A percentile compares a stretch with the other conserved stretches of the same genome.
These are phyloP conservation scores for Falco punctatus DNA, from an alignment of 2,113 vertebrate genomes.

Conservation along the genomic window DNA sequence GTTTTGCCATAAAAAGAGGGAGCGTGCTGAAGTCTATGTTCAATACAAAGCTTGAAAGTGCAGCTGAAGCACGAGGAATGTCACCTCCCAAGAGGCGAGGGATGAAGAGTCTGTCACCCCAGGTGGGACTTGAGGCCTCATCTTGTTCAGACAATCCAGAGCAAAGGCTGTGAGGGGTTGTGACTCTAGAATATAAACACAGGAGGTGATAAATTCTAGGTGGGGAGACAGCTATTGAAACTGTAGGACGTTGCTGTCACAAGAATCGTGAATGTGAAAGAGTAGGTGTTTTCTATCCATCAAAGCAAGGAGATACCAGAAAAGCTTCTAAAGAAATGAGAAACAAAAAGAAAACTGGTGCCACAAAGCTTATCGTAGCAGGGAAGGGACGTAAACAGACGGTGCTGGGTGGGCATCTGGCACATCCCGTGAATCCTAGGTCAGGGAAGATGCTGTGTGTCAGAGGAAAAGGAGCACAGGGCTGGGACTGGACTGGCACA, in stretches of 20 bases:
- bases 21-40: neutral
- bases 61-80: accelerated
- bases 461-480: neutral
- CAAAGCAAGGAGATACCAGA: neutral
- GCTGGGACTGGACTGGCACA: neutral
- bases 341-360: neutral
- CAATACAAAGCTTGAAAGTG: neutral
- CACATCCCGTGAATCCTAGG: too few relatives aligned
- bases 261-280: neutral
- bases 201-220: neutral
- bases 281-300: neutral
- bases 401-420: neutral
- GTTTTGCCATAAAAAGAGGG: neutral
- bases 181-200: neutral
- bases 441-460: neutral
- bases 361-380: neutral
- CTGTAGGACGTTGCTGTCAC: neutral
- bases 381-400: neutral
- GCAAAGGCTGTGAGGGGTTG: neutral
- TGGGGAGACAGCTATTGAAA: neutral
- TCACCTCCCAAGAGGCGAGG: neutral
- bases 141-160: neutral
- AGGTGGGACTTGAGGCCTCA: neutral
- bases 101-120: neutral
- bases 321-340: neutral